Base-by-base conservation (phyloP, 2,888 invertebrate genomes). In the Dugesia japonica region DNA sequence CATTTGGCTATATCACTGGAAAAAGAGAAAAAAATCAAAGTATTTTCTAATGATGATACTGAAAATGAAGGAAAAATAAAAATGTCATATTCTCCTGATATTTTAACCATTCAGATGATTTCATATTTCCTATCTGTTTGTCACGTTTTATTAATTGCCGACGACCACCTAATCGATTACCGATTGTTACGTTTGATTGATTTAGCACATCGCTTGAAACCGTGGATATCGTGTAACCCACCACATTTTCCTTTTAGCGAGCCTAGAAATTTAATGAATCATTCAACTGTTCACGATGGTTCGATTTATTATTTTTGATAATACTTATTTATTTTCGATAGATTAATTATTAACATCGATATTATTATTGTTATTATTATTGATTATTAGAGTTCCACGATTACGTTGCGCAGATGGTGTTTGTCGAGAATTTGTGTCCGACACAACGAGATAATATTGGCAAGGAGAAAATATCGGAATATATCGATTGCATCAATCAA, bases 51-150 rank as follows among this genome's bases (percentile, higher is more conserved):
- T 56, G 56, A 56, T 56, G 56, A 56, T n/a, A 56, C n/a, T 56
- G 56, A 56, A 56, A 56, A 56, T 56, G 56, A 56, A n/a, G 56
- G 56, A 4, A 56, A 56, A 23, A 56, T 56, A 20, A 56, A 56
- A 23, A 56, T 56, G 56, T 56, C 56, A 23, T 56, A 56, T 56
- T 56, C 56, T 20, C 56, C 56, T 7, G 56, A 56, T 23, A 56
- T 56, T 56, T 23, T 56, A 20, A 20, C 56, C 23, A 23, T 56
- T n/a, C 56, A 56, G 56, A n/a, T 56, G 20, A 56, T 56, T 56
- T n/a, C 56, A 4, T 56, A 20, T 56, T 23, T 56, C 7, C 23
- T 56, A 7, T 56, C 56, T n/a, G n/a, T 56, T 7, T 56, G 56
- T 56, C 56, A 56, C n/a, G 23, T n/a, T 4, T n/a, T 56, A 20